Evolutionary conservation across 64 coral and sea anemone genomes (phyloP).

Genomic region (Hydrozoanthus tunicans): DNA sequence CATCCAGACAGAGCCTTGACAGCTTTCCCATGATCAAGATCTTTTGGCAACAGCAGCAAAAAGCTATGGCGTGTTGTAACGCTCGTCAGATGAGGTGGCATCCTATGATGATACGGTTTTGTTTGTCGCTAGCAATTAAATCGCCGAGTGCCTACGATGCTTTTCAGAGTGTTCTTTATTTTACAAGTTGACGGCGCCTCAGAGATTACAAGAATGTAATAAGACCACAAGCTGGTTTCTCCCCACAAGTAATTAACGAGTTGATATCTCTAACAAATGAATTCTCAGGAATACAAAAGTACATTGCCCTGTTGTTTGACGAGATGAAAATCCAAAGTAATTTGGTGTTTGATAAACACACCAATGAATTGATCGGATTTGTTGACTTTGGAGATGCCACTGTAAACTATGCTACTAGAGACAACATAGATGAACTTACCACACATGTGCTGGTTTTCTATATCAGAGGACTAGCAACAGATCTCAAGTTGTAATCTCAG

Average conservation of each 20-base stretch:
- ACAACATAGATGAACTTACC: background rate
- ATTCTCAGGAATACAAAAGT: too few species aligned
- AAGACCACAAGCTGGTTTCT: background rate
- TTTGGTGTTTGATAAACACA: slow-evolving; percentile 2
- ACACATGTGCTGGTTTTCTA: background rate
- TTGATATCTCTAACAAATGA: too few species aligned
- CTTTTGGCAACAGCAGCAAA: slow-evolving; percentile 50
- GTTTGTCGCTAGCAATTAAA: slow-evolving; percentile 35
- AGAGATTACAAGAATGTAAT: slow-evolving; percentile 38
- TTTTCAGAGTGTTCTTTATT: slow-evolving; percentile 36
- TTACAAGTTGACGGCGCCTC: slow-evolving; percentile 11
- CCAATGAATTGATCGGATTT: background rate
- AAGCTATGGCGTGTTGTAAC: slow-evolving; percentile 41
- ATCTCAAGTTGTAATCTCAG: background rate
- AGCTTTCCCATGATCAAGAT: slow-evolving; percentile 26
- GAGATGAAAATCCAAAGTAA: background rate
- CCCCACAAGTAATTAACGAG: too few species aligned
- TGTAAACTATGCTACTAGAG: background rate
- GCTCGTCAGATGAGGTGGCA: slow-evolving; percentile 42
- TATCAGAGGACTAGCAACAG: background rate
- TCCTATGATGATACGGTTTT: slow-evolving; percentile 38
- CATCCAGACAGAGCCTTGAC: background rate
- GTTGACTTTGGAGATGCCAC: background rate
- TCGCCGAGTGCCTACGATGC: slow-evolving; percentile 49
- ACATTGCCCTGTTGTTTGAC: too few species aligned